These are phyloP conservation scores for Arrhamphus sclerolepis DNA, from an alignment of 2,797 vertebrate species.

Conservation along the genomic window DNA sequence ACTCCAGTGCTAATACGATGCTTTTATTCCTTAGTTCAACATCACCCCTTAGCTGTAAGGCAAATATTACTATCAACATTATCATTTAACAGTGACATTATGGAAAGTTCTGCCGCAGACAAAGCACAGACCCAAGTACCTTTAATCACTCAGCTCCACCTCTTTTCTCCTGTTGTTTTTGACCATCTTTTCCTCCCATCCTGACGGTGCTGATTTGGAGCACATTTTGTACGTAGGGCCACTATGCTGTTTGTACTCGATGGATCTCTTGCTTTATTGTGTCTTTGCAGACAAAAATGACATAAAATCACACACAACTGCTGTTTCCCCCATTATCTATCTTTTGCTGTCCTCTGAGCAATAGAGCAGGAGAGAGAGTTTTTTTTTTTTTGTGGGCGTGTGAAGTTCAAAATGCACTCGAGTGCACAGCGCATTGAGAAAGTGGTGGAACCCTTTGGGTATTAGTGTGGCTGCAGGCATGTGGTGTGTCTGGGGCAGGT, in stretches of 20 bases:
- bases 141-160: constrained; percentile 3
- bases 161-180: constrained; percentile 18
- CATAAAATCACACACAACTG: constrained; percentile 33
- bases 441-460: not conserved
- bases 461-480: constrained; percentile 33
- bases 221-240: constrained; percentile 26
- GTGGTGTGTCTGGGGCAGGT: constrained; percentile 8
- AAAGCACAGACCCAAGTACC: too few species aligned
- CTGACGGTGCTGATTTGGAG: constrained; percentile 54
- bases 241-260: constrained; percentile 15
- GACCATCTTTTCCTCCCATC: constrained; percentile 10
- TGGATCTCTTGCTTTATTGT: constrained; percentile 16
- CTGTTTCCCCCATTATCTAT: constrained; percentile 24
- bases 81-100: constrained; percentile 28
- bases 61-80: constrained; percentile 1
- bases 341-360: constrained; percentile 6
- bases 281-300: constrained; percentile 41
- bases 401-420: constrained; percentile 38
- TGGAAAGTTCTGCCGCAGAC: too few species aligned
- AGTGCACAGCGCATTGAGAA: constrained; percentile 1
- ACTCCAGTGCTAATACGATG: not conserved
- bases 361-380: not conserved
- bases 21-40: not conserved
- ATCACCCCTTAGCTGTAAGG: not conserved
- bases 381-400: not conserved